phyloP scores from a whole-genome alignment of 2,113 vertebrate species.

The Aramus guarauna region DNA sequence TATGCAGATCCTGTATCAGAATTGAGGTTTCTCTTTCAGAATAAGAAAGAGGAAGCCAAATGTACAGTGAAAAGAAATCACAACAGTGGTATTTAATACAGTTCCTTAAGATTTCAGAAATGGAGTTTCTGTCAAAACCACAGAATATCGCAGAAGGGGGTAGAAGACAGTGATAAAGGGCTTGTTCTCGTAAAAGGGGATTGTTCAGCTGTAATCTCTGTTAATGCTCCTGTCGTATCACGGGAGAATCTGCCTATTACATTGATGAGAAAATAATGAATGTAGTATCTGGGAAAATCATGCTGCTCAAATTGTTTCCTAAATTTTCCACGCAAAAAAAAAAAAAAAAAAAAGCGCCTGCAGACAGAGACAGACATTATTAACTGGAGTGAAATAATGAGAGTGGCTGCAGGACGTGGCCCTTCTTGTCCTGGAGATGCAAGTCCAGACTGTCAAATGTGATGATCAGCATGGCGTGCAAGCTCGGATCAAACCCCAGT shows the following conservation, averaged over 20 bases:
- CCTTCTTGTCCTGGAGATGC: background rate
- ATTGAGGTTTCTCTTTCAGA: background rate
- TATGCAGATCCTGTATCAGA: background rate
- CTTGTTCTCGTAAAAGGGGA: background rate
- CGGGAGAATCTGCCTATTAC: conserved; percentile 45
- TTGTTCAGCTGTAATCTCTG: background rate
- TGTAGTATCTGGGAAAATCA: conserved; percentile 32
- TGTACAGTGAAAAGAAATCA: conserved; percentile 15
- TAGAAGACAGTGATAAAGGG: conserved; percentile 15
- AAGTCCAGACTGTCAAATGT: conserved; percentile 2
- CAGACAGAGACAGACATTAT: background rate
- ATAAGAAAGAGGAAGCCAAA: background rate
- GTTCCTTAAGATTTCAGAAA: conserved; percentile 28
- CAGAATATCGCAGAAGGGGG: background rate
- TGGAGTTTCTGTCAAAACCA: conserved; percentile 22
- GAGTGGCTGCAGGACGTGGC: background rate
- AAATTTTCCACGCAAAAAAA: background rate
- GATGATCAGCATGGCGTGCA: fast-evolving
- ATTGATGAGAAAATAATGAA: conserved; percentile 40
- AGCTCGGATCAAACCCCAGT: background rate
- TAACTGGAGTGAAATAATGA: conserved; percentile 23
- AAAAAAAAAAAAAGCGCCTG: background rate
- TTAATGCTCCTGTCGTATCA: background rate
- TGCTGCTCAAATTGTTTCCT: background rate
- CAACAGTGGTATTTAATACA: background rate